These are phyloP conservation scores for Alauda arvensis DNA, from an alignment of 2,797 vertebrate species.

Conservation along the genomic window DNA sequence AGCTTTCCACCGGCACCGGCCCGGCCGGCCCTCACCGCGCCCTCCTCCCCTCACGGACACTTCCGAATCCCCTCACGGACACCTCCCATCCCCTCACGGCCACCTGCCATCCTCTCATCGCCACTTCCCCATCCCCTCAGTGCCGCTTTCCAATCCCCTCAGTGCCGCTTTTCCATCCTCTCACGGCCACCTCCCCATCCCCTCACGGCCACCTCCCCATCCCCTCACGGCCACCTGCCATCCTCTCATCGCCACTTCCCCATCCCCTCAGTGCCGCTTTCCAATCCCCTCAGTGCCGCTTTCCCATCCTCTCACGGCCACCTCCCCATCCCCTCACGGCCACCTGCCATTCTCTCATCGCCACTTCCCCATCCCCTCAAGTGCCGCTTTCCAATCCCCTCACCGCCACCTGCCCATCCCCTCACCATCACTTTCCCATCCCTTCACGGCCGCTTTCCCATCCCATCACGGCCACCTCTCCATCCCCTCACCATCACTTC, in stretches of 20 bases:
- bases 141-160: neutral
- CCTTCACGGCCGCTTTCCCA: neutral
- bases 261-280: too few relatives aligned
- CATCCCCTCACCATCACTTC: rapidly evolving
- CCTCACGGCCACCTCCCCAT: neutral
- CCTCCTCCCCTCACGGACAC: neutral
- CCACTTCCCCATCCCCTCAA: neutral
- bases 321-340: too few relatives aligned
- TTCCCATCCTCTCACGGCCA: too few relatives aligned
- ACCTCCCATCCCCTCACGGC: too few relatives aligned
- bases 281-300: too few relatives aligned
- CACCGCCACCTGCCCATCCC: neutral
- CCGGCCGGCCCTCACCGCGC: neutral
- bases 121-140: neutral
- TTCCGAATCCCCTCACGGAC: too few relatives aligned
- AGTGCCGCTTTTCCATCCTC: neutral
- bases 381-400: neutral
- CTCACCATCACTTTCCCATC: neutral
- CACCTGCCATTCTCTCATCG: too few relatives aligned
- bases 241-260: too few relatives aligned
- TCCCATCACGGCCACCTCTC: too few relatives aligned
- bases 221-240: neutral
- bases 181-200: neutral
- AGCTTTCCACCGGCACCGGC: neutral
- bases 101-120: too few relatives aligned